A percentile compares a stretch with the other conserved stretches of the same genome.
Evolutionary conservation across 2,797 vertebrate species (phyloP).

Genomic region (Champsocephalus gunnari): DNA sequence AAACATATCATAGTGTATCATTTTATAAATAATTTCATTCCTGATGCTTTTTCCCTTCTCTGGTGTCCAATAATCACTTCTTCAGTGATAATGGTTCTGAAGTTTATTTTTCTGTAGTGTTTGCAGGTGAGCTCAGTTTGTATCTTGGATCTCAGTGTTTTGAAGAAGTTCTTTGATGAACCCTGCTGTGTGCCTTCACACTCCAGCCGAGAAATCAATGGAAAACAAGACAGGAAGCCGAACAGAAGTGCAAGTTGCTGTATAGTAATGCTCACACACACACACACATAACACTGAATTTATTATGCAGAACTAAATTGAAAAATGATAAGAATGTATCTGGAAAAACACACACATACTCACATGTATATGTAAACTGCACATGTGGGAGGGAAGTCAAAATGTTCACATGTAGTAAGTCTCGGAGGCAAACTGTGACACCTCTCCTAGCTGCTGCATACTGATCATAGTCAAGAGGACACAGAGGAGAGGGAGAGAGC

Average conservation of each 20-base stretch:
- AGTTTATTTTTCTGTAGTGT: neutral
- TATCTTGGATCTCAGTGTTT: neutral
- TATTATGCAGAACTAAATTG: neutral
- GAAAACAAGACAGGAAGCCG: constrained; percentile 9
- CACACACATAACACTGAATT: neutral
- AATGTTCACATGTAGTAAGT: constrained; percentile 28
- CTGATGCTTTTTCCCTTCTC: neutral
- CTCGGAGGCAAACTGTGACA: constrained; percentile 53
- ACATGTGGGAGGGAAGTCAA: constrained; percentile 36
- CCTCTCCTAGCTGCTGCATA: constrained; percentile 53
- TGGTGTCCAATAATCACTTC: neutral
- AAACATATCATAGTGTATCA: too few relatives aligned
- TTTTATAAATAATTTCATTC: too few relatives aligned
- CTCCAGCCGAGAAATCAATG: constrained; percentile 20
- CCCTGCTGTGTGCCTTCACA: constrained; percentile 22
- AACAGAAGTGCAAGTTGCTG: neutral
- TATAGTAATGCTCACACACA: constrained; percentile 5
- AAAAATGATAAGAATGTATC: neutral
- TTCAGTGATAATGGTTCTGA: neutral
- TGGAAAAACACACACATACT: constrained; percentile 2
- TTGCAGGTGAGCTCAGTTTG: neutral
- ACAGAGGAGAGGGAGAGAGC: neutral
- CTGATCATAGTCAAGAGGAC: constrained; percentile 40
- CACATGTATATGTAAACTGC: constrained; percentile 33
- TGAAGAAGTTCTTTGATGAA: constrained; percentile 17